Evolutionary conservation across 2,888 invertebrate species (phyloP), one percentile per base, ranked within the genome.

Genomic region (Maniola hyperantus): DNA sequence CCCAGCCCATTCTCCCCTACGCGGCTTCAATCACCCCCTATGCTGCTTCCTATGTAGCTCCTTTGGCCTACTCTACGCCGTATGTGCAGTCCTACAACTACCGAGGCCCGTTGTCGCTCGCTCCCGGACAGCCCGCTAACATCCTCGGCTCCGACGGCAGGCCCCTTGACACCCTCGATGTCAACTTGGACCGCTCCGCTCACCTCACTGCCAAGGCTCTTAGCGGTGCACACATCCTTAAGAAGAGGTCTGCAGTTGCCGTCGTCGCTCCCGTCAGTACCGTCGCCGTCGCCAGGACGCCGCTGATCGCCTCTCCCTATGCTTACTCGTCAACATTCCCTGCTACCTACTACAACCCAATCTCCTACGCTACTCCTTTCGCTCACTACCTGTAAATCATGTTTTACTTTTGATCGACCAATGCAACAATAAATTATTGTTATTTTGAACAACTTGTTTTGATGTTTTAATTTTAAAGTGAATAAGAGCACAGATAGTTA

Each of bases 101-200:
- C 44, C 66, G 66, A 36, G 66, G 66, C 34, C 66, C 66, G 33
- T 10, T 88, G 71, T 89, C 90, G 33, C 80, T 89, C 65, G 88
- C 88, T 1, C 90, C 88, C 8, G 86, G 89, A 48, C 86, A 88
- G 76, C 90, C 89, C 65, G 89, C 89, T 33, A 86, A 83, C 79
- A 80, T 90, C 67, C 76, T 89, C 65, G 87, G 79, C 7, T 83
- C 88, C 15, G 88, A 87, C 73, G 89, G 90, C 78, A 84, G 87
- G 75, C 90, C 89, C 5, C 79, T 90, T 44, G 89, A 89, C 73
- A 89, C 90, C 53, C 71, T 88, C 74, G 89, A 88, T 62, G 89
- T 89, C 44, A 89, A 89, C 81, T 70, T 88, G 79, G 89, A 89
- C 80, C 88, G 87, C 72, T 81, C 87, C 26, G 87, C 87, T 6